Evolutionary conservation across 2,797 vertebrate genomes (phyloP).

Genomic region (Eulemur coronatus): DNA sequence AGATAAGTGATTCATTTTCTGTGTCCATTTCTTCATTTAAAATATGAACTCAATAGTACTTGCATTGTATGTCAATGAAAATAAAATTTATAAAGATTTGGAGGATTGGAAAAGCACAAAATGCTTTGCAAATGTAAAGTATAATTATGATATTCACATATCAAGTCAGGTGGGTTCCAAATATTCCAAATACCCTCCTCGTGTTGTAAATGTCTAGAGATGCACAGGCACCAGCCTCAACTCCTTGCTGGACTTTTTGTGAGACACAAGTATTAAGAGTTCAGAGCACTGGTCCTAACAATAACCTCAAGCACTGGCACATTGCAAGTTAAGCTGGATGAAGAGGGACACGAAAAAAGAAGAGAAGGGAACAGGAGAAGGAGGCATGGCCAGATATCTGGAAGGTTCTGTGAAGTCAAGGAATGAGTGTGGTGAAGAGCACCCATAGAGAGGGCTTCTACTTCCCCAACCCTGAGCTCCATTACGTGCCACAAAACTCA

Average conservation of each 20-base stretch:
- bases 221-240: neutral
- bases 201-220: neutral
- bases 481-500: neutral
- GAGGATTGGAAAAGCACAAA: neutral
- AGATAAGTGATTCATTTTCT: neutral
- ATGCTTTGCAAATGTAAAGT: neutral
- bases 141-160: neutral
- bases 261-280: neutral
- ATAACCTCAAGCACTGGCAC: neutral
- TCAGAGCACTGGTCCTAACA: neutral
- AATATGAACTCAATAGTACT: neutral
- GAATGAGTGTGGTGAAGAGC: neutral
- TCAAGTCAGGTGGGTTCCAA: neutral
- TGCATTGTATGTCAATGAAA: neutral
- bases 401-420: neutral
- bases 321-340: neutral
- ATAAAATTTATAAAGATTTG: neutral
- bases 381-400: neutral
- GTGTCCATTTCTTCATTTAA: neutral
- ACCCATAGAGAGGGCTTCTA: fast-evolving
- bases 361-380: neutral
- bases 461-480: fast-evolving
- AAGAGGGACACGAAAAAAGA: neutral
- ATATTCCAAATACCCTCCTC: neutral
- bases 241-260: neutral